Base-by-base conservation (phyloP, 1,140 invertebrate species). In the Magallana gigas region DNA sequence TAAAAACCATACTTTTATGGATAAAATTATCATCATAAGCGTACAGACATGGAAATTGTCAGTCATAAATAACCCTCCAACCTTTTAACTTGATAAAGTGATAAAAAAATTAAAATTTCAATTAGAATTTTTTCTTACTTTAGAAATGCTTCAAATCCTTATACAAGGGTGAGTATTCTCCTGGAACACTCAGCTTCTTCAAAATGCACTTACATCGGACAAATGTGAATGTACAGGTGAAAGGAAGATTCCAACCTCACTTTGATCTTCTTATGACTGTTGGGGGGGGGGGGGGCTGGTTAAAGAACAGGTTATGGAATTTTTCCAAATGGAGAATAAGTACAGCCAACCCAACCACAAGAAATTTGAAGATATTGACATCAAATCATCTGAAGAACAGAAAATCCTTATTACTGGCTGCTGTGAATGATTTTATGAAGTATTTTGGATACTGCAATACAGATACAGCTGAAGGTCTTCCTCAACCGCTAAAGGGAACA, bases 221-320 rank as follows among this genome's bases (percentile, higher is more conserved):
- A 18, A 68, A 85, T 76, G 64, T 85, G 16, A 85, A 36, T 76
- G 59, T 64, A 57, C 64, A 76, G 68, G 84, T 85, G n/a, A 85
- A 85, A 57, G 59, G 59, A 36, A 82, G 60, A 57, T 85, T 85
- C 64, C 60, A 87, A 64, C 14, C 71, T 9, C 85, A 87, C 29
- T 57, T 23, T 29, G 64, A 82, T 59, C 60, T 83, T 56, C 18
- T 87, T 4, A 81, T 81, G 57, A 36, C 71, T 29, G 76, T 64
- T 14, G 85, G 36, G 16, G 60, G 82, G 80, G 36, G 16, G 60
- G 82, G 58, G 76, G 60, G 16, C 81, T 82, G 11, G 81, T 87
- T 14, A 80, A 57, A 60, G 80, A 87, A 23, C 85, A 85, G 56
- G 57, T 85, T 71, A 71, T 85, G 62, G 57, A 36, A 57, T 85